These are phyloP conservation scores for Chiridota heheva DNA, from an alignment of 35 echinoderm and acorn worm species.

Conservation along the genomic window DNA sequence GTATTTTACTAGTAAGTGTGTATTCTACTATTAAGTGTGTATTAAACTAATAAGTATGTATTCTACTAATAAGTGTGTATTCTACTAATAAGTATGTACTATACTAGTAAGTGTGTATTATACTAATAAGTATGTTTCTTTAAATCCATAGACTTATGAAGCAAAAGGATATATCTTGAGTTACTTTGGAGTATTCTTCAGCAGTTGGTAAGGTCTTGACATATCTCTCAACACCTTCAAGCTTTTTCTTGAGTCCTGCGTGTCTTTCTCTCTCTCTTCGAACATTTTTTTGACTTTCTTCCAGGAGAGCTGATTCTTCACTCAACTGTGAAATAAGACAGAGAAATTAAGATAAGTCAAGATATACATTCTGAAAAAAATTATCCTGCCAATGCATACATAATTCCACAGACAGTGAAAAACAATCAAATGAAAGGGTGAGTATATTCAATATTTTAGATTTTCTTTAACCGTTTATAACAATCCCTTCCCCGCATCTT, in stretches of 20 bases:
- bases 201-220: conserved; percentile 27
- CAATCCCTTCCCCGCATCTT: no score
- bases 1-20: background rate
- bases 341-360: no score
- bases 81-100: background rate
- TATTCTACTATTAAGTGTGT: background rate
- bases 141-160: background rate
- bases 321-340: background rate
- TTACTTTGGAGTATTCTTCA: conserved; percentile 35
- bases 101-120: background rate
- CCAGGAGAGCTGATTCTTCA: background rate
- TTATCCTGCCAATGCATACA: no score
- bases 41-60: background rate
- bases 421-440: no score
- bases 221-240: conserved; percentile 32
- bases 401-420: no score
- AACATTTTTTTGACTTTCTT: conserved; percentile 32
- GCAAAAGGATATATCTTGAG: conserved; percentile 28
- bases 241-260: conserved; percentile 7
- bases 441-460: no score
- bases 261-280: conserved; percentile 23
- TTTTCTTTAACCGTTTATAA: no score
- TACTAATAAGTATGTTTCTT: background rate
- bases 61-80: background rate
- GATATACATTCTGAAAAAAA: no score